A percentile compares a stretch with the other conserved stretches of the same genome.
Conservation (phyloP, 2,113 vertebrate genomes). For the Propithecus coquereli region DNA sequence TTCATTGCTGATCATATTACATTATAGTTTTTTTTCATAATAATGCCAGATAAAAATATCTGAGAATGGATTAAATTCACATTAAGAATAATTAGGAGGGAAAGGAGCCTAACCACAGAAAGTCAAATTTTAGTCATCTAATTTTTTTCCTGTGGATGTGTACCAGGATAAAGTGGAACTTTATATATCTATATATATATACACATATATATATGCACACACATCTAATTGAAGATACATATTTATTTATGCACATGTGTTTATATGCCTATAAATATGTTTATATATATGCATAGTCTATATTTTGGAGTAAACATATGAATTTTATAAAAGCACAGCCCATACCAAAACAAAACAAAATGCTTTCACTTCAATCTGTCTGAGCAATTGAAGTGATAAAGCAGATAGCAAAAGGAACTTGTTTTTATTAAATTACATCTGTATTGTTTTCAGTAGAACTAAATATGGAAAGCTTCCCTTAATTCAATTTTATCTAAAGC, state of each 20-base stretch:
- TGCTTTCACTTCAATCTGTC: conserved; percentile 13
- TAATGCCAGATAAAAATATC: conserved; percentile 67
- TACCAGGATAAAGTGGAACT: conserved; percentile 43
- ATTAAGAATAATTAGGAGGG: conserved; percentile 64
- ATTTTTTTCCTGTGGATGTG: neutral
- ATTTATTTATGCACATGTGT: conserved; percentile 33
- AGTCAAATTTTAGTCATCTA: conserved; percentile 24
- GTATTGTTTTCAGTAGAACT: conserved; percentile 55
- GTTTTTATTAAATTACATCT: conserved; percentile 56
- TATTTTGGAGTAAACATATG: conserved; percentile 46
- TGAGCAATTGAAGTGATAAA: neutral
- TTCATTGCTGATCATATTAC: conserved; percentile 57
- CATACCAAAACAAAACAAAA: conserved; percentile 52
- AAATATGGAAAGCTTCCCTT: conserved; percentile 2
- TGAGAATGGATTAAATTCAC: conserved; percentile 74
- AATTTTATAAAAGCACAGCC: conserved; percentile 48
- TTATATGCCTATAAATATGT: conserved; percentile 54
- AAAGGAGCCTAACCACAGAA: conserved; percentile 49
- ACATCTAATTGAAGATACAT: neutral
- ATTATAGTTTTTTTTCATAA: conserved; percentile 21
- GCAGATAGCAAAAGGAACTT: conserved; percentile 9
- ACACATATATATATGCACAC: neutral
- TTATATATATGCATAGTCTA: conserved; percentile 9
- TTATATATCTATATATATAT: neutral
- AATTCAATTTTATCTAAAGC: conserved; percentile 7